These are phyloP conservation scores for Sinonovacula constricta DNA, from an alignment of 1,140 invertebrate species.

Conservation along the genomic window DNA sequence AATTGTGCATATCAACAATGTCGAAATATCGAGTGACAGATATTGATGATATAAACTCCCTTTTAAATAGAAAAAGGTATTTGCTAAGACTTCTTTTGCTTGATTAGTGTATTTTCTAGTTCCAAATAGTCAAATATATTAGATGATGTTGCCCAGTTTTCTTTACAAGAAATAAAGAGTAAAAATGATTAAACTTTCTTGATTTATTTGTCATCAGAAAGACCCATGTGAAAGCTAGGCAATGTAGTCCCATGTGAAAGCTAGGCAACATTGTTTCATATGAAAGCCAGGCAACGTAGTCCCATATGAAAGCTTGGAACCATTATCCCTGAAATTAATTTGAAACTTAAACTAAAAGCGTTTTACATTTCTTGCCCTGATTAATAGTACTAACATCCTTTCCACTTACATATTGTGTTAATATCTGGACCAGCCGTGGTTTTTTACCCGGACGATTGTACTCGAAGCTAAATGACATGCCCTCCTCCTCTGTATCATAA, in stretches of 20 bases:
- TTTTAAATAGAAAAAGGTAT: too few species aligned
- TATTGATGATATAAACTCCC: too few species aligned
- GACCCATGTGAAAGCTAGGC: not conserved
- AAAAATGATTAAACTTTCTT: too few species aligned
- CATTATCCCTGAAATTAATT: constrained; percentile 11
- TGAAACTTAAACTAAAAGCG: constrained; percentile 10
- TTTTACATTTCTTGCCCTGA: constrained; percentile 3
- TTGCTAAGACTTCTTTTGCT: too few species aligned
- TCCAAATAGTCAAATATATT: too few species aligned
- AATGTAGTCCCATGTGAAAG: not conserved
- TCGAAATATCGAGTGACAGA: too few species aligned
- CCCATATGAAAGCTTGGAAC: not conserved
- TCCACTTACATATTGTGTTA: constrained; percentile 92
- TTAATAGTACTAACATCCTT: constrained; percentile 11
- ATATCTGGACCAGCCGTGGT: constrained; percentile 92
- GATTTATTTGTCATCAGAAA: not conserved
- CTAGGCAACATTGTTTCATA: not conserved
- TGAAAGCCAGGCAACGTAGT: not conserved
- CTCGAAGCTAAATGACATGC: constrained; percentile 92
- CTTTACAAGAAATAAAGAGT: too few species aligned
- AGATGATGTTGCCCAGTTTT: too few species aligned
- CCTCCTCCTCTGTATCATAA: constrained; percentile 94
- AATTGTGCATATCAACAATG: too few species aligned
- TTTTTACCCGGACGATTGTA: constrained; percentile 91
- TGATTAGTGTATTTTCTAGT: too few species aligned